A percentile compares a stretch with the other conserved stretches of the same genome.
phyloP scores from a whole-genome alignment of 2,797 vertebrate genomes.

The Aselliscus stoliczkanus region DNA sequence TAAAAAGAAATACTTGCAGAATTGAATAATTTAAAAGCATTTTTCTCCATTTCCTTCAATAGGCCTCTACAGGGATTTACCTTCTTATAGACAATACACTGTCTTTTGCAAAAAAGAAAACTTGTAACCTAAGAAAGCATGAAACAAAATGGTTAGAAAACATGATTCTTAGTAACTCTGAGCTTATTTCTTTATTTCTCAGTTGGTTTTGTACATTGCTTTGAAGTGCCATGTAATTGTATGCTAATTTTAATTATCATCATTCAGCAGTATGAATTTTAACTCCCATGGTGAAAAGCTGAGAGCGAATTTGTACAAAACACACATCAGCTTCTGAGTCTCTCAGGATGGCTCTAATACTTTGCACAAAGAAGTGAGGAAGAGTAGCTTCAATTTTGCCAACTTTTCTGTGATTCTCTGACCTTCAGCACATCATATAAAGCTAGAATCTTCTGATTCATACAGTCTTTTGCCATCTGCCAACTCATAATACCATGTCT shows the following conservation, averaged over 20 bases:
- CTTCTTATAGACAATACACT: neutral
- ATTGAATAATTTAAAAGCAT: neutral
- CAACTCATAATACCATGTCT: neutral
- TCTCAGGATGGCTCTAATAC: neutral
- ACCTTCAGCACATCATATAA: neutral
- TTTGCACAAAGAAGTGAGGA: neutral
- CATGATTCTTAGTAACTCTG: neutral
- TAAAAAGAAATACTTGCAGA: neutral
- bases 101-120: neutral
- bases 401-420: neutral
- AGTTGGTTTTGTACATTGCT: neutral
- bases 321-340: neutral
- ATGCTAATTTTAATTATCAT: constrained; percentile 14
- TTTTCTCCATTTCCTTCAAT: neutral
- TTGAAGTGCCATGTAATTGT: neutral
- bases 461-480: neutral
- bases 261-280: neutral
- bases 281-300: neutral
- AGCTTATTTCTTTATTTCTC: neutral
- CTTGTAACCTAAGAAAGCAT: neutral
- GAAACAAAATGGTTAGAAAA: neutral
- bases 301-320: neutral
- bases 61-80: neutral
- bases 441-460: neutral
- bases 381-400: neutral